A percentile compares a stretch with the other conserved stretches of the same genome.
Conservation (phyloP, 2,888 invertebrate genomes). For the Dorcus parallelipipedus region DNA sequence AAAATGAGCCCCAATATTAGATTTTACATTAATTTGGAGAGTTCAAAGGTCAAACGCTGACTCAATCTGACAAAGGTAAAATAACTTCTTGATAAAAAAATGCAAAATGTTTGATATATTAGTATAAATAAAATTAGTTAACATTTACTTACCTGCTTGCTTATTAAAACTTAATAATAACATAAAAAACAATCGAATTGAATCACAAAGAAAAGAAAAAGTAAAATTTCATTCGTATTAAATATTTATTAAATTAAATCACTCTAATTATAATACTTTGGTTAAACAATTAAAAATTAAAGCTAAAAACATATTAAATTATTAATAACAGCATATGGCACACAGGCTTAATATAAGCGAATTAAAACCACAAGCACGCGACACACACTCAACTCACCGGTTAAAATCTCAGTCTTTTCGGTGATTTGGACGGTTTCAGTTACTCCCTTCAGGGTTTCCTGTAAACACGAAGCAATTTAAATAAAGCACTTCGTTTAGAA, state of each 20-base stretch:
- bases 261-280: conserved; percentile 4
- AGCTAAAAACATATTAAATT: conserved; percentile 4
- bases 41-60: too few relatives aligned
- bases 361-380: conserved; percentile 1
- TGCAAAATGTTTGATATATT: too few relatives aligned
- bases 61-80: too few relatives aligned
- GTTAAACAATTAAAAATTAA: background rate
- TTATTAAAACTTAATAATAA: too few relatives aligned
- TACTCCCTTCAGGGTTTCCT: conserved; percentile 46
- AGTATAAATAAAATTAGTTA: too few relatives aligned
- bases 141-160: too few relatives aligned
- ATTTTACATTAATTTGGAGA: too few relatives aligned
- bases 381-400: conserved; percentile 38
- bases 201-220: background rate
- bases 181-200: background rate
- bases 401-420: conserved; percentile 51
- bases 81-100: too few relatives aligned
- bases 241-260: conserved; percentile 1
- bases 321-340: background rate
- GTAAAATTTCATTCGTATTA: background rate
- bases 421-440: conserved; percentile 48
- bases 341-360: conserved; percentile 6
- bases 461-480: background rate
- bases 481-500: background rate
- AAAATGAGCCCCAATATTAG: too few relatives aligned